Evolutionary conservation across 2,888 invertebrate species (phyloP).

Genomic region (Phyllotreta striolata): DNA sequence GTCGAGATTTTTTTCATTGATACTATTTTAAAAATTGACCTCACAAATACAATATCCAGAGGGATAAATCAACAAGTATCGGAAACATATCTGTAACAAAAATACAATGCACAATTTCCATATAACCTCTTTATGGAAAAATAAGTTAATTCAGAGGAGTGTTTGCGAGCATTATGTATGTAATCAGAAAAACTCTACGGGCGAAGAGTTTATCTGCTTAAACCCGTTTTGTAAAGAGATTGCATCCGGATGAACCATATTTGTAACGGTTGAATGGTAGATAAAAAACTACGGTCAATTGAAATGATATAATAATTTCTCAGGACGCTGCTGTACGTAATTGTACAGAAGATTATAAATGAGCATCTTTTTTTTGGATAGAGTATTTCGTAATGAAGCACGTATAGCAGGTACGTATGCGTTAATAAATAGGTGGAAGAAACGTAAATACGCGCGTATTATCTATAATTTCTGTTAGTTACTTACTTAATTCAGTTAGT

Average conservation of each 20-base stretch:
- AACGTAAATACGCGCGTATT: too few relatives aligned
- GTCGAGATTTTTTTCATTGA: too few relatives aligned
- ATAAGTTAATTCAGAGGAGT: too few relatives aligned
- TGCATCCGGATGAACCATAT: constrained; percentile 19
- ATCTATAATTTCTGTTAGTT: too few relatives aligned
- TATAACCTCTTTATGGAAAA: too few relatives aligned
- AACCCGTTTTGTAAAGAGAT: constrained; percentile 1
- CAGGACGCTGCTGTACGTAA: not conserved
- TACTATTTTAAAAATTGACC: too few relatives aligned
- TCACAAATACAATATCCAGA: too few relatives aligned
- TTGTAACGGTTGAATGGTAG: constrained; percentile 13
- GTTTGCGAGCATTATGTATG: not conserved
- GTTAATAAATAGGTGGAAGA: too few relatives aligned
- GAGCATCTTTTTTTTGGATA: not conserved
- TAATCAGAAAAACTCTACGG: not conserved
- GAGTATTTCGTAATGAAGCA: constrained; percentile 1
- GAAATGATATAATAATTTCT: constrained; percentile 23
- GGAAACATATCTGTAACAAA: not conserved
- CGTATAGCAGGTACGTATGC: too few relatives aligned
- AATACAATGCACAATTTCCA: not conserved
- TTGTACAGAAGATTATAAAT: constrained; percentile 3
- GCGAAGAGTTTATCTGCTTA: constrained; percentile 4
- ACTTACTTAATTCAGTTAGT: too few relatives aligned
- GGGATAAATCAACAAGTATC: not conserved
- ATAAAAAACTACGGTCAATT: constrained; percentile 15